A percentile compares a stretch with the other conserved stretches of the same genome.
Evolutionary conservation across 1,140 invertebrate genomes (phyloP).

Genomic region (Brevipalpus yothersi): DNA sequence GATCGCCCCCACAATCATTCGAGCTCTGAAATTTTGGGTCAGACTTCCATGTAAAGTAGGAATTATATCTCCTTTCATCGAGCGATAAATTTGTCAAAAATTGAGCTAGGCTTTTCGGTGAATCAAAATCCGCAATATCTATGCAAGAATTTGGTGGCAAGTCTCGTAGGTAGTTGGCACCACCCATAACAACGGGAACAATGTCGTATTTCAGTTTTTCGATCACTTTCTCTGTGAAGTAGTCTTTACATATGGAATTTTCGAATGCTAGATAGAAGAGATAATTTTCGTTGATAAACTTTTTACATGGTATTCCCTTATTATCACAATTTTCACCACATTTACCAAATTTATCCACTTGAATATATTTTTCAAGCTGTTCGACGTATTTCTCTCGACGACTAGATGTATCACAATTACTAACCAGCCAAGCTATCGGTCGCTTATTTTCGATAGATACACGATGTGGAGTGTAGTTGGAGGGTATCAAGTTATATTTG

Average conservation of each 20-base stretch:
- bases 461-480: too few species aligned
- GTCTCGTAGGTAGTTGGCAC: constrained; percentile 17
- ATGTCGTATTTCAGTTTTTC: constrained; percentile 15
- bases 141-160: constrained; percentile 22
- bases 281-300: too few species aligned
- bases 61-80: constrained; percentile 15
- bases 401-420: constrained; percentile 30
- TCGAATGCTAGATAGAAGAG: constrained; percentile 21
- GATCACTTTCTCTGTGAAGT: constrained; percentile 22
- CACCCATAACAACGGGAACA: constrained; percentile 19
- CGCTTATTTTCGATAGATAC: constrained; percentile 53
- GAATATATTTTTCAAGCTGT: constrained; percentile 27
- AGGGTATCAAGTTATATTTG: too few species aligned
- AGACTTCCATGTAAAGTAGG: too few species aligned
- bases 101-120: constrained; percentile 14
- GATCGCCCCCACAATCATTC: too few species aligned
- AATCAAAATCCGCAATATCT: constrained; percentile 15
- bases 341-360: constrained; percentile 38
- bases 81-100: constrained; percentile 13
- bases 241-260: constrained; percentile 20
- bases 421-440: constrained; percentile 33
- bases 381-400: too few species aligned
- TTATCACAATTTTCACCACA: constrained; percentile 22
- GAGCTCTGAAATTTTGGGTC: too few species aligned
- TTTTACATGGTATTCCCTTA: constrained; percentile 10